Evolutionary conservation across 2,113 vertebrate species (phyloP).

Genomic region (Misgurnus mizolepis): DNA sequence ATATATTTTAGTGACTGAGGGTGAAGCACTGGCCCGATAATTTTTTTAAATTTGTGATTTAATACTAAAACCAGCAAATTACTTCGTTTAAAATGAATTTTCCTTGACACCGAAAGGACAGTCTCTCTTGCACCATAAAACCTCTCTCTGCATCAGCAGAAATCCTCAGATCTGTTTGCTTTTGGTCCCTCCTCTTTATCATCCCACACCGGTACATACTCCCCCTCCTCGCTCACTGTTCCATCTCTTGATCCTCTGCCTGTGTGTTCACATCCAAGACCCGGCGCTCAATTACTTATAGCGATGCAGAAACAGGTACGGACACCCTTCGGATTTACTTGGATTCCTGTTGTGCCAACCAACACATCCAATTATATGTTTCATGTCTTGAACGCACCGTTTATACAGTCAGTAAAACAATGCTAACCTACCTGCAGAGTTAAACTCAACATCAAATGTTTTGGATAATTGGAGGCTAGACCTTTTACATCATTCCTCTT

Average conservation of each 20-base stretch:
- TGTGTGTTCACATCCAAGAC: background rate
- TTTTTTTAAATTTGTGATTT: background rate
- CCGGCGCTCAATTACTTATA: background rate
- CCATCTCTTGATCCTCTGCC: background rate
- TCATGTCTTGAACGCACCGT: no score
- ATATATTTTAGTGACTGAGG: no score
- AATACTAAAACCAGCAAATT: background rate
- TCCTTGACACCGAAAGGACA: background rate
- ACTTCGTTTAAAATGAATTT: background rate
- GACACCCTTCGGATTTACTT: no score
- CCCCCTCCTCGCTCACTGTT: background rate
- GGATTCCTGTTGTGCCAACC: no score
- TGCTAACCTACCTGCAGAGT: no score
- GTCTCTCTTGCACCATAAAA: background rate
- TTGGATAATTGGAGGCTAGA: no score
- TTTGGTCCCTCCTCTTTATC: background rate
- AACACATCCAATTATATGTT: no score
- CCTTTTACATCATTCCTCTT: no score
- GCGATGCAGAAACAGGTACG: no score
- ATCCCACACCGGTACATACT: background rate
- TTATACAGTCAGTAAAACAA: no score
- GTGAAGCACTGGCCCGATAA: no score
- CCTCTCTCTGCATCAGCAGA: background rate
- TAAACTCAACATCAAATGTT: no score
- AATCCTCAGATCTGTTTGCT: background rate